Base-by-base conservation (phyloP, 2,888 invertebrate species). In the Acronicta alni region DNA sequence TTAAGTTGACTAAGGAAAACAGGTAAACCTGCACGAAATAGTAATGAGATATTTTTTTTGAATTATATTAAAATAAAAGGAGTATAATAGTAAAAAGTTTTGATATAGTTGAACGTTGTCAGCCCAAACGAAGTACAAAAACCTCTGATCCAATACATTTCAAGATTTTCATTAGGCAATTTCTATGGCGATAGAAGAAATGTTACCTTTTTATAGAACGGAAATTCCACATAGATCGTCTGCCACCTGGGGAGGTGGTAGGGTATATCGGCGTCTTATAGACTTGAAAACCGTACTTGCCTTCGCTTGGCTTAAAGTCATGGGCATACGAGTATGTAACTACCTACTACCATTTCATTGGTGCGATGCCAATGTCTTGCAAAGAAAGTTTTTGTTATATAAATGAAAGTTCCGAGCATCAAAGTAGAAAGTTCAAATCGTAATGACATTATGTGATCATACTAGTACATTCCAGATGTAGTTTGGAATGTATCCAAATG, bases 401-500 rank as follows among this genome's bases (percentile, higher is more conserved):
- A 43, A 47, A 52, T 18, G 35, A 17, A 32, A 59, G 18, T 17
- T 16, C 18, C 39, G 16, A 20, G 44, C 26, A 18, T 52, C 35
- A 46, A 53, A 41, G 17, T 30, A 46, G 38, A 45, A 57, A 58
- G 35, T 54, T 46, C 18, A 32, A 59, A 44, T 30, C 39, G 38
- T 35, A 37, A 55, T 23, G 39, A 60, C 54, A 63, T 45, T 48
- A 30, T 48, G 30, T 12, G 30, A 57, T 56, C 57, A 48, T 26
- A 56, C 41, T 55, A 44, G 23, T 41, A 53, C 56, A 72, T 73
- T 77, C 72, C 75, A 64, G 75, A 84, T 72, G 76, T 73, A 68
- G 45, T 65, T 85, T 87, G 88, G 87, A 85, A 48, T 72, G 55
- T 61, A 62, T 84, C 87, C 88, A 88, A 82, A 81, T 69, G 67